Evolutionary conservation across 2,888 invertebrate genomes (phyloP).

Genomic region (Andrena chrysosceles): DNA sequence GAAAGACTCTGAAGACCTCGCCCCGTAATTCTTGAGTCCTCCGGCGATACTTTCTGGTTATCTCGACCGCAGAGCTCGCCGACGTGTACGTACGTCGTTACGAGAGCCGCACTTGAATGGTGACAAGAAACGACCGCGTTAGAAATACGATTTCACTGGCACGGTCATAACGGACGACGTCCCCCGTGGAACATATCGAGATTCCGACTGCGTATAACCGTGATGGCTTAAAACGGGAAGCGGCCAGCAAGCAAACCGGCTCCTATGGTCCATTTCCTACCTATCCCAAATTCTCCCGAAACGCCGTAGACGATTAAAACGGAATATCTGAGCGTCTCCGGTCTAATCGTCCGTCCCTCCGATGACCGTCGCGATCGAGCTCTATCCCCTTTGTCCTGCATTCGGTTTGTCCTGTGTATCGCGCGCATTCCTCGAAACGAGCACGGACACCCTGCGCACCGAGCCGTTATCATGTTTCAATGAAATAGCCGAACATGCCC

Average conservation of each 20-base stretch:
- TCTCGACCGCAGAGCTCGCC: slow-evolving; percentile 43
- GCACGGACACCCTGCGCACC: background rate
- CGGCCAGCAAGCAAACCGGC: background rate
- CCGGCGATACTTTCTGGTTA: slow-evolving; percentile 64
- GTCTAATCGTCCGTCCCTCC: slow-evolving; percentile 19
- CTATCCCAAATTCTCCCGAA: slow-evolving; percentile 18
- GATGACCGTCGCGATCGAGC: background rate
- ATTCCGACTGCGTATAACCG: slow-evolving; percentile 40
- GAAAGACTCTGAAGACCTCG: slow-evolving; percentile 44
- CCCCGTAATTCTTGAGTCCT: slow-evolving; percentile 55
- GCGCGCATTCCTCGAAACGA: background rate
- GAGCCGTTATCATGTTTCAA: slow-evolving; percentile 1
- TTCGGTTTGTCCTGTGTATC: background rate
- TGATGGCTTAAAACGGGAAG: slow-evolving; percentile 46
- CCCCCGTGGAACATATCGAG: slow-evolving; percentile 29
- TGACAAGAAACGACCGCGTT: slow-evolving; percentile 66
- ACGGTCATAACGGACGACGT: slow-evolving; percentile 56
- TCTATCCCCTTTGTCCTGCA: slow-evolving; percentile 29
- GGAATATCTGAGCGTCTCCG: slow-evolving; percentile 26
- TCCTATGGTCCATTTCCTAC: slow-evolving; percentile 30
- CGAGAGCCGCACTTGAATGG: slow-evolving; percentile 61
- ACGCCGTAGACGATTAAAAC: slow-evolving; percentile 39
- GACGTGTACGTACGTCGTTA: slow-evolving; percentile 38
- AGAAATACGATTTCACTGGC: slow-evolving; percentile 59
- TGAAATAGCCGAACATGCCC: too few species aligned